Percentiles rank a stretch among this genome's conserved stretches.
Evolutionary conservation across 2,113 vertebrate genomes (phyloP).

Genomic region (Xerus inauris): DNA sequence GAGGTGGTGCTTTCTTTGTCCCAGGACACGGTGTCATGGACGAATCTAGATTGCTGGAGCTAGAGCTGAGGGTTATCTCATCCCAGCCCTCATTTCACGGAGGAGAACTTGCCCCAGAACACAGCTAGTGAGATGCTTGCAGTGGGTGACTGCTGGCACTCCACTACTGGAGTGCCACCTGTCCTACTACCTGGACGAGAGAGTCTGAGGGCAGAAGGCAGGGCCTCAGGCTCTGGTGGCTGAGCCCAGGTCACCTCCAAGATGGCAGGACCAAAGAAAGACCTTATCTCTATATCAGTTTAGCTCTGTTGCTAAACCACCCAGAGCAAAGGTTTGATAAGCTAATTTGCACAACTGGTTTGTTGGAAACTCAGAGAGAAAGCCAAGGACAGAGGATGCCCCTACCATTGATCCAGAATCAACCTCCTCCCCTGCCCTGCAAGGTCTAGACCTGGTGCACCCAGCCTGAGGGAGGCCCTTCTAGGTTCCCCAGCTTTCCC

Average conservation of each 20-base stretch:
- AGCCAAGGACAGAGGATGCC: background rate
- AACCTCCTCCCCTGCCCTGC: no score
- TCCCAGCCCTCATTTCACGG: background rate
- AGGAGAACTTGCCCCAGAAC: background rate
- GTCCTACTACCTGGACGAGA: background rate
- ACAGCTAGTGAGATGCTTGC: no score
- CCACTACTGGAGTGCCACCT: fast-evolving
- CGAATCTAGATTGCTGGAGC: background rate
- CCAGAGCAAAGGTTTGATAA: background rate
- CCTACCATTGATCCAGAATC: no score
- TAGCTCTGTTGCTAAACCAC: background rate
- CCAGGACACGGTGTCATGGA: background rate
- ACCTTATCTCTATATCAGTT: no score
- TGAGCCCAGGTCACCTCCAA: background rate
- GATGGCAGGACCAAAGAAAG: background rate
- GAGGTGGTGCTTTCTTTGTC: background rate
- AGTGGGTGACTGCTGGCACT: fast-evolving
- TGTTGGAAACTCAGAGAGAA: background rate
- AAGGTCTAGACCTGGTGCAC: no score
- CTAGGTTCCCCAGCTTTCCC: background rate
- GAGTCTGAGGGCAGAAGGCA: background rate
- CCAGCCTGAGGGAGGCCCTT: background rate
- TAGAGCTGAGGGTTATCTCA: background rate
- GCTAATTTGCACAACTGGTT: background rate
- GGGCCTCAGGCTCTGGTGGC: background rate